Conservation (phyloP, 2,888 invertebrate species). For the Vandiemenella viatica region DNA sequence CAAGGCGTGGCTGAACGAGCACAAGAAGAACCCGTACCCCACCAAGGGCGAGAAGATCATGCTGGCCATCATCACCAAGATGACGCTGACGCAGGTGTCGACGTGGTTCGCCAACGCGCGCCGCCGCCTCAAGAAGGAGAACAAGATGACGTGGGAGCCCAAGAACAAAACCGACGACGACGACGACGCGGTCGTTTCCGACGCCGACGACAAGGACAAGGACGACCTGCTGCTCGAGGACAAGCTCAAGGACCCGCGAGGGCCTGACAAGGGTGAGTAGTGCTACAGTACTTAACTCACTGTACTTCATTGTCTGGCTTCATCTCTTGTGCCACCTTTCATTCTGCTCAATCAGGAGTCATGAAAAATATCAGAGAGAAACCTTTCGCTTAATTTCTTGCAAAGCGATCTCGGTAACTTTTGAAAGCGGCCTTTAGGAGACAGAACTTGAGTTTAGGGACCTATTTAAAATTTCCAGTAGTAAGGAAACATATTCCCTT, state of each 20-base stretch:
- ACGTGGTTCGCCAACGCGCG: constrained; percentile 96
- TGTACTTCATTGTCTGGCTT: no score
- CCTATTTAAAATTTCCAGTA: no score
- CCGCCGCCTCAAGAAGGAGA: constrained; percentile 85
- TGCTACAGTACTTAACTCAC: no score
- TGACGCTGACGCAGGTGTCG: constrained; percentile 88
- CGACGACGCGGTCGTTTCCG: constrained; percentile 71
- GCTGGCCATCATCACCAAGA: constrained; percentile 88
- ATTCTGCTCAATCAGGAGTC: no score
- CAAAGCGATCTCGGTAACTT: no score
- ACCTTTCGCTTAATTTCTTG: no score
- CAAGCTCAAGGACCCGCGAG: constrained; percentile 28
- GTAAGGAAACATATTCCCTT: no score
- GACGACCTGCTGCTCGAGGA: constrained; percentile 47
- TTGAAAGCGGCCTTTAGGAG: no score
- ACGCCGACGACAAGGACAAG: constrained; percentile 65
- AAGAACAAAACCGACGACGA: constrained; percentile 82
- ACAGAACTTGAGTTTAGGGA: no score
- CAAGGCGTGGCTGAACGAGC: constrained; percentile 94
- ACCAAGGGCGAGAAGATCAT: constrained; percentile 93
- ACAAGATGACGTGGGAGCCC: constrained; percentile 96
- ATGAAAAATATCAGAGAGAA: no score
- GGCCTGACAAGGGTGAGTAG: constrained; percentile 43
- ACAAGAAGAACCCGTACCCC: constrained; percentile 91
- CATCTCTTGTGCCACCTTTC: no score